Base-by-base conservation (phyloP, 2,797 vertebrate species). In the Borostomias antarcticus region DNA sequence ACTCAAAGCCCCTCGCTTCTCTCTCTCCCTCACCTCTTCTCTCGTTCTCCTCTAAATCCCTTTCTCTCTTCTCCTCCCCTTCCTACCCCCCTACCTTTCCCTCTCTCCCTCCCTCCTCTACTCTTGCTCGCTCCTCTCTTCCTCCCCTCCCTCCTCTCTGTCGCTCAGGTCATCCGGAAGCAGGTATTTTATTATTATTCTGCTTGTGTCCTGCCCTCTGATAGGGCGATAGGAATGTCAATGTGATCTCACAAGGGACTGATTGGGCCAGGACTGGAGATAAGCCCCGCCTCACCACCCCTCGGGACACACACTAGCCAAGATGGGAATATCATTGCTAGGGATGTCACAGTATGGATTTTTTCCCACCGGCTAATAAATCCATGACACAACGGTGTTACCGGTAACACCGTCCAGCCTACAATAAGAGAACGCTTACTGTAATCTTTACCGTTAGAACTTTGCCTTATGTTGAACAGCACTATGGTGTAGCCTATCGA, bases 141-240 rank as follows among this genome's bases (percentile, higher is more conserved):
- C n/a, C 29, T 19, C 1, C 2, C 15, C 15, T 28, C 17, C 50
- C 25, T 52, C 50, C 15, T 2, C 25, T 52, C 67, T 32, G 51
- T 62, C 65, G 63, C 52, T 29, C 53, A 11, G 48, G 19, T 72
- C 66, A 23, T 58, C 13, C 28, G 65, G 65, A 66, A 63, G 78
- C 75, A 71, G 66, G 73, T 79, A 82, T 88, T 82, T 81, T 77
- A 86, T 87, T 80, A 82, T 80, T 53, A 29, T 13, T 15, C 28
- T 7, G 52, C 23, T 26, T 7, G 9, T 0, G 2, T 58, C 62
- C 51, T 72, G 63, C 56, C 45, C 29, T 19, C 66, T 73, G 76
- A 83, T 82, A 74, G 74, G 74, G 68, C 66, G 56, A 58, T 82
- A 83, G 72, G 86, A 82, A 74, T 79, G 82, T 86, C 82, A 79